These are phyloP conservation scores for Drosophila eohydei DNA, from an alignment of 2,888 invertebrate species.

Conservation along the genomic window DNA sequence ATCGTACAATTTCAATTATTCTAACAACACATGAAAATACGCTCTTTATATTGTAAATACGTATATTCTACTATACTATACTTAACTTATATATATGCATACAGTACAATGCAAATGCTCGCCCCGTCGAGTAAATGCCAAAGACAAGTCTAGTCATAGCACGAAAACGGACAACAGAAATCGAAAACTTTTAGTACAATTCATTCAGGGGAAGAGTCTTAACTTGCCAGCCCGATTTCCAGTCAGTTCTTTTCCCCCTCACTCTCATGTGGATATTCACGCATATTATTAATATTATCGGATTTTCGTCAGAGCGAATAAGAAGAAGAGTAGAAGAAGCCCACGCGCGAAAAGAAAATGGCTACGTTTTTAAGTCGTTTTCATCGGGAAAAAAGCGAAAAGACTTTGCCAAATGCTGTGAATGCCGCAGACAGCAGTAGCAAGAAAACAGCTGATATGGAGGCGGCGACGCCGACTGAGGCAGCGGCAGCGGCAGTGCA, in stretches of 20 bases:
- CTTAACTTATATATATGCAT: slow-evolving; percentile 40
- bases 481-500: slow-evolving; percentile 37
- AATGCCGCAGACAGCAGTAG: slow-evolving; percentile 51
- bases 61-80: slow-evolving; percentile 52
- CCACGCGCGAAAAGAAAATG: slow-evolving; percentile 64
- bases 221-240: slow-evolving; percentile 1
- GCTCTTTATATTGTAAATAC: slow-evolving; percentile 56
- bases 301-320: slow-evolving; percentile 35
- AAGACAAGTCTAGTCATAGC: slow-evolving; percentile 36
- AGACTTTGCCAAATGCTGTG: slow-evolving; percentile 65
- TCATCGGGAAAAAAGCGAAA: slow-evolving; percentile 83
- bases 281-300: slow-evolving; percentile 38
- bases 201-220: slow-evolving; percentile 40
- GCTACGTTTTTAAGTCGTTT: slow-evolving; percentile 83
- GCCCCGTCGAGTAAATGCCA: slow-evolving; percentile 48
- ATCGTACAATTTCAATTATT: slow-evolving; percentile 80
- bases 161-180: slow-evolving; percentile 37
- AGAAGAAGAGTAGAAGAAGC: slow-evolving; percentile 23
- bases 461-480: slow-evolving; percentile 43
- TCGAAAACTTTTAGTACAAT: slow-evolving; percentile 46
- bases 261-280: slow-evolving; percentile 10
- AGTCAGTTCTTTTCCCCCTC: slow-evolving; percentile 1
- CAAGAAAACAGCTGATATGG: slow-evolving; percentile 61
- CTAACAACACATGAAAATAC: slow-evolving; percentile 72
- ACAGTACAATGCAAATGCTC: slow-evolving; percentile 51